Conservation (phyloP, 2,797 vertebrate species). For the Falco novaeseelandiae region DNA sequence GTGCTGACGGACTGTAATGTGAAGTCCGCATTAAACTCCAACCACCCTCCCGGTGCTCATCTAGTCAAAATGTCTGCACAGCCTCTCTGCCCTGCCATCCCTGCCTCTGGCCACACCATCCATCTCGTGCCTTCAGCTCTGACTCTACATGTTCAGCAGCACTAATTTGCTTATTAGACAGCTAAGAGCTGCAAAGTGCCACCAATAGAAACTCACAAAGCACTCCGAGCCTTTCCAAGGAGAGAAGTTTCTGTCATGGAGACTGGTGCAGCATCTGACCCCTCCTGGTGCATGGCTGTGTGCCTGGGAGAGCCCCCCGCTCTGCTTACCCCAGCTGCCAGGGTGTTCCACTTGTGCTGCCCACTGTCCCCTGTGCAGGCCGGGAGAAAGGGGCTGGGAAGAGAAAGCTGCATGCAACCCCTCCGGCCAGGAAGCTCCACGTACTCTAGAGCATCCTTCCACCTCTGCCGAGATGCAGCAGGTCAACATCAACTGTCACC, state of each 20-base stretch:
- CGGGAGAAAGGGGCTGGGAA: neutral
- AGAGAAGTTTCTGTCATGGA: neutral
- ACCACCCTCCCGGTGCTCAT: neutral
- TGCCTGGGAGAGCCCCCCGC: neutral
- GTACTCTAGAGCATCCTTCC: neutral
- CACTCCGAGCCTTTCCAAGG: neutral
- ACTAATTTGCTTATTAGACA: neutral
- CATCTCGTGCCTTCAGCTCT: neutral
- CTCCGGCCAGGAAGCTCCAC: neutral
- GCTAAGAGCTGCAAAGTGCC: neutral
- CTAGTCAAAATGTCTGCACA: fast-evolving
- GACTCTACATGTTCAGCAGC: neutral
- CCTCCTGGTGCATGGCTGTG: fast-evolving
- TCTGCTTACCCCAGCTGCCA: neutral
- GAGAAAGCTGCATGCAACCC: neutral
- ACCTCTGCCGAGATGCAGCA: neutral
- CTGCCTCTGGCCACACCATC: neutral
- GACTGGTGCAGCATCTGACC: neutral
- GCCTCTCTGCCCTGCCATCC: neutral
- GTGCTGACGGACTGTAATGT: neutral
- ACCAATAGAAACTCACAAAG: neutral
- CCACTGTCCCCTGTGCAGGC: too few relatives aligned
- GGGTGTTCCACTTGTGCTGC: neutral
- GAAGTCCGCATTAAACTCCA: neutral
- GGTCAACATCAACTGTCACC: neutral